Conservation (phyloP, 2,888 invertebrate species). For the Drosophila pseudotalamancana region DNA sequence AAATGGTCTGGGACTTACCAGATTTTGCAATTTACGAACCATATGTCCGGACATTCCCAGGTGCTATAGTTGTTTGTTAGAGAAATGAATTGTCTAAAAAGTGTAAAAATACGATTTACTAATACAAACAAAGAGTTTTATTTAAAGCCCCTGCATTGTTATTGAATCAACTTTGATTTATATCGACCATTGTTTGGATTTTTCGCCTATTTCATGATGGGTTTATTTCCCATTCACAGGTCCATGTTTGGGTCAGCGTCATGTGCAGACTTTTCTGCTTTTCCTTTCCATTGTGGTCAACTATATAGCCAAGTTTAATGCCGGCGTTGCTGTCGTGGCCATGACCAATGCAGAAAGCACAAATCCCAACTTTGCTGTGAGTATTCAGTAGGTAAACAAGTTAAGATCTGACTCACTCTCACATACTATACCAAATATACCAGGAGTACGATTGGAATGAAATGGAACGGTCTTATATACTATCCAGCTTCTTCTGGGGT, state of each 20-base stretch:
- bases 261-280: conserved; percentile 87
- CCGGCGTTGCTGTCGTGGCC: conserved; percentile 90
- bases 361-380: conserved; percentile 85
- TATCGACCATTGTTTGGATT: too few relatives aligned
- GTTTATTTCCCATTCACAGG: conserved; percentile 70
- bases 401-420: background rate
- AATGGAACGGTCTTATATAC: conserved; percentile 86
- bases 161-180: too few relatives aligned
- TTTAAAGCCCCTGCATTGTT: too few relatives aligned
- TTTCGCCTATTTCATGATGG: background rate
- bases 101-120: background rate
- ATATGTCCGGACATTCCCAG: background rate
- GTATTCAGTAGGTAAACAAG: conserved; percentile 28
- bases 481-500: conserved; percentile 92
- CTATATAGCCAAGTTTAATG: conserved; percentile 88
- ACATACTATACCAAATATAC: too few relatives aligned
- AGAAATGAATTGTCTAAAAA: background rate
- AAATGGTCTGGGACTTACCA: background rate
- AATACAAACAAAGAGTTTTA: background rate
- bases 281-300: conserved; percentile 87
- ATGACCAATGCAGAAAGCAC: conserved; percentile 87
- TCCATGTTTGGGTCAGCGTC: conserved; percentile 86
- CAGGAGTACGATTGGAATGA: conserved; percentile 85
- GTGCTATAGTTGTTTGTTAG: background rate
- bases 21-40: background rate